These are phyloP conservation scores for Meloidogyne floridensis DNA, from an alignment of 1,140 invertebrate genomes.

Conservation along the genomic window DNA sequence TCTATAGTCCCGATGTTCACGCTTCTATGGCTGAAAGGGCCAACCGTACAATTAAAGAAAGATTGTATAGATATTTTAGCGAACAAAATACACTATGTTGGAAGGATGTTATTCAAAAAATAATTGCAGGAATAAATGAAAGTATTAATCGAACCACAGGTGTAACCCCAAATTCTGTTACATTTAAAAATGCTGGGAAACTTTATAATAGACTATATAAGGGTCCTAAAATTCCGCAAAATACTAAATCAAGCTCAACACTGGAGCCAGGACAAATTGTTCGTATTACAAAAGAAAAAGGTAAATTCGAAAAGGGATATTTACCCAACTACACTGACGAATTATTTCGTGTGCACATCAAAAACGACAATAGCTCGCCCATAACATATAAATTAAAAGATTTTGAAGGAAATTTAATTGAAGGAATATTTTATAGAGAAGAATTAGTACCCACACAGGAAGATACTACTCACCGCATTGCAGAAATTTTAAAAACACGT, in stretches of 20 bases:
- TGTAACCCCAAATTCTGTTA: conserved; percentile 31
- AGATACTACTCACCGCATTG: conserved; percentile 18
- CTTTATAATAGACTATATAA: conserved; percentile 11
- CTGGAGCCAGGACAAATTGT: conserved; percentile 18
- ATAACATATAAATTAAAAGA: conserved; percentile 10
- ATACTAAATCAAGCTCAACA: not conserved
- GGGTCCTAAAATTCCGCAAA: not conserved
- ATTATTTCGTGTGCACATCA: conserved; percentile 21
- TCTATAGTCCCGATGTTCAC: conserved; percentile 39
- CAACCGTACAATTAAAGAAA: conserved; percentile 41
- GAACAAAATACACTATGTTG: conserved; percentile 34
- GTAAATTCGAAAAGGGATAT: conserved; percentile 32
- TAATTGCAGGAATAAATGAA: conserved; percentile 46
- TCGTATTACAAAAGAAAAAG: conserved; percentile 24
- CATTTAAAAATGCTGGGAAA: conserved; percentile 31
- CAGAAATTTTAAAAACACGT: conserved; percentile 4
- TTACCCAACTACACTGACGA: conserved; percentile 30
- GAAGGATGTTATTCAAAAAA: conserved; percentile 42
- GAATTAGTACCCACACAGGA: conserved; percentile 5
- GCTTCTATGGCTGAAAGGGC: conserved; percentile 42
- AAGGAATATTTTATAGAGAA: conserved; percentile 31
- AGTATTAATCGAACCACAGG: conserved; percentile 21
- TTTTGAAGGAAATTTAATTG: conserved; percentile 2
- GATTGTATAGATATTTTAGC: conserved; percentile 45
- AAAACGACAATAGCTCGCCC: conserved; percentile 10